Evolutionary conservation across 2,888 invertebrate genomes (phyloP), one percentile per base, ranked within the genome.

Genomic region (Ornithoptera priamus): DNA sequence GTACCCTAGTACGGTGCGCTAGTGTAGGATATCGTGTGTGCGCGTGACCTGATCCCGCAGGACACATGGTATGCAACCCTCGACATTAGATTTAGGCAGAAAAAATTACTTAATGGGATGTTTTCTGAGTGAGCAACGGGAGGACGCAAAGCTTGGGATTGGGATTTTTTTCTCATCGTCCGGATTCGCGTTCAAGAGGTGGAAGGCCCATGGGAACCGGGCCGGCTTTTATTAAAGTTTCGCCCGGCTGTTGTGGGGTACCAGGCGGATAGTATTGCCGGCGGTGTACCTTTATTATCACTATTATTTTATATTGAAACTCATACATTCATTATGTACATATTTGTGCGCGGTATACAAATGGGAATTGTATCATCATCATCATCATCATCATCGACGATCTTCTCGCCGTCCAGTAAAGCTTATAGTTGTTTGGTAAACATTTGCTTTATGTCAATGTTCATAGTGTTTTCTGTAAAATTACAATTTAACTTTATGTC

Each of bases 81-180:
- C 87, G 82, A 84, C 86, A 87, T 90, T 88, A 89, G 85, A 85
- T 87, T 89, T 87, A 81, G 84, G 82, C 78, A 85, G 86, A 90
- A 92, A 91, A 91, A 91, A 90, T 83, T 89, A 88, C 86, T 90
- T 90, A 90, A 92, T 92, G 85, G 88, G 87, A 89, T 90, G 89
- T 90, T 89, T 89, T 90, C 89, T 90, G 87, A 85, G 81, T 85
- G 89, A 88, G 83, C 80, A 82, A 79, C 80, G 80, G 80, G 81
- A 83, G 80, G 80, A 83, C 77, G 81, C 72, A 71, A 68, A 62
- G 46, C 65, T 79, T 74, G 80, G 81, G 74, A 76, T 77, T 79
- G 76, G 77, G 78, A 77, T 83, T 82, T 83, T 80, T 60, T 56
- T 65, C n/a, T 53, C 53, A 53, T 53, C 73, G 75, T 78, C 80